phyloP scores from a whole-genome alignment of 2,888 invertebrate species.

The Euproctis similis region DNA sequence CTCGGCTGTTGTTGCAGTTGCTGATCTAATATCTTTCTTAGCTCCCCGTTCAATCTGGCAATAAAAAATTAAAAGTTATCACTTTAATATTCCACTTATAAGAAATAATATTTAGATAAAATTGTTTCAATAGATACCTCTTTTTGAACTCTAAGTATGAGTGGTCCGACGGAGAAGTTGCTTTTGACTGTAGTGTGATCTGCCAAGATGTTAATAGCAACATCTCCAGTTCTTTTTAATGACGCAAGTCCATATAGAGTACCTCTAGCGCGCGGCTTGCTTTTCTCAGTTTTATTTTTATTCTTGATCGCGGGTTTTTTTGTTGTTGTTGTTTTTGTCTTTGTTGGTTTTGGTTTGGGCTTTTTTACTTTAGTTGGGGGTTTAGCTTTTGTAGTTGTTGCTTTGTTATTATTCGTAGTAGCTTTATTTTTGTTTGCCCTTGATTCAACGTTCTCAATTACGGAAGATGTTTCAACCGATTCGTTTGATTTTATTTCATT shows the following conservation, averaged over 20 bases:
- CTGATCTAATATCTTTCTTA: constrained; percentile 87
- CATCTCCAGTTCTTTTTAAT: constrained; percentile 86
- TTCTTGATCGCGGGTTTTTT: constrained; percentile 56
- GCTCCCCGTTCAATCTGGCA: constrained; percentile 83
- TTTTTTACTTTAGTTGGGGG: constrained; percentile 38
- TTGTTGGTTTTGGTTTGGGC: constrained; percentile 38
- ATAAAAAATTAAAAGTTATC: constrained; percentile 5
- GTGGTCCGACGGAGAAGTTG: constrained; percentile 86
- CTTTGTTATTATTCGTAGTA: constrained; percentile 36
- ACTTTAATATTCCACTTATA: too few species aligned
- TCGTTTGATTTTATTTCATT: constrained; percentile 33
- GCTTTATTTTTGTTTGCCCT: constrained; percentile 50
- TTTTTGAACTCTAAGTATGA: constrained; percentile 86
- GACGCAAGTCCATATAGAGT: constrained; percentile 88
- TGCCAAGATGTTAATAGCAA: constrained; percentile 85
- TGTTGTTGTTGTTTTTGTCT: constrained; percentile 41
- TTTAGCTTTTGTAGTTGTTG: constrained; percentile 31
- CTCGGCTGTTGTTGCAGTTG: constrained; percentile 90
- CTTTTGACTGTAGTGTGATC: constrained; percentile 89
- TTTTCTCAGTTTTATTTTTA: constrained; percentile 57
- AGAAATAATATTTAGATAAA: neutral
- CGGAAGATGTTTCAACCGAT: too few species aligned
- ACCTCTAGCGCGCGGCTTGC: constrained; percentile 81
- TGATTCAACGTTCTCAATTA: constrained; percentile 22
- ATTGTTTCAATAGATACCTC: constrained; percentile 69